Evolutionary conservation across 2,888 invertebrate genomes (phyloP).

Genomic region (Pecten maximus): DNA sequence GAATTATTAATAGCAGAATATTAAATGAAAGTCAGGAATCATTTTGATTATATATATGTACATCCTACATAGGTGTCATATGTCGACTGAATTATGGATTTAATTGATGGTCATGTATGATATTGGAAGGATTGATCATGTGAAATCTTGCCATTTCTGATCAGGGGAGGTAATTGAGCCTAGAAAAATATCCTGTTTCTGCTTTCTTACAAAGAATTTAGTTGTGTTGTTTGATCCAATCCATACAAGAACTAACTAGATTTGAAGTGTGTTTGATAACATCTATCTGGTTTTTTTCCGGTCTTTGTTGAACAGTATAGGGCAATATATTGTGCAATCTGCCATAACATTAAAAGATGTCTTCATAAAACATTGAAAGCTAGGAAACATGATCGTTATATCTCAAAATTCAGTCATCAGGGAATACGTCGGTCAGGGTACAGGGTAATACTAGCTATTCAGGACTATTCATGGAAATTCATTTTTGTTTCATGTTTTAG

Average conservation of each 20-base stretch:
- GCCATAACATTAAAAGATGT: background rate
- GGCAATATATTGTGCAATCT: background rate
- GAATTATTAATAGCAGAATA: no score
- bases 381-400: background rate
- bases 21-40: no score
- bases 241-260: background rate
- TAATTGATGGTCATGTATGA: no score
- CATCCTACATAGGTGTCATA: no score
- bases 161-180: no score
- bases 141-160: no score
- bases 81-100: no score
- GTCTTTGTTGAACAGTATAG: background rate
- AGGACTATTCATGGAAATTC: no score
- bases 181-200: no score
- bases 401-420: background rate
- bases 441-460: background rate
- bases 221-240: background rate
- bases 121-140: no score
- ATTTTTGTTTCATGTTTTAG: background rate
- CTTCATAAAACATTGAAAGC: background rate
- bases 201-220: no score
- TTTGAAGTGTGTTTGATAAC: background rate
- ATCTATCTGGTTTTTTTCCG: background rate
- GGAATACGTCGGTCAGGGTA: background rate
- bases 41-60: no score